Conservation (phyloP, 2,113 vertebrate genomes). For the Neodon shergylaensis region DNA sequence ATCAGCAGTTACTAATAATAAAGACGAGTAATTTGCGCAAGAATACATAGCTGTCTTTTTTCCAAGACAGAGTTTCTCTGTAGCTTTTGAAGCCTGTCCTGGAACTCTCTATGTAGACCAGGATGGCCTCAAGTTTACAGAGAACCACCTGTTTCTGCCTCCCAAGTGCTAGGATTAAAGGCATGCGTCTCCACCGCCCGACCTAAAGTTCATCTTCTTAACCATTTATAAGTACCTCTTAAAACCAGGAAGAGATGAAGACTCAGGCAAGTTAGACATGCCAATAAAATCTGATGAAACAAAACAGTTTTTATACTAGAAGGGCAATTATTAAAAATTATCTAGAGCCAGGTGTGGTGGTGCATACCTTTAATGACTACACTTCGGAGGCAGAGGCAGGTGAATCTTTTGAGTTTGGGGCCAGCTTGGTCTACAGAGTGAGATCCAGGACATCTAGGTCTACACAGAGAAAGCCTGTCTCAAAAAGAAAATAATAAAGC, state of each 20-base stretch:
- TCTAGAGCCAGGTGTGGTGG: neutral
- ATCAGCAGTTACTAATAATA: neutral
- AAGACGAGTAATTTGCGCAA: neutral
- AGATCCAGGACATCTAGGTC: neutral
- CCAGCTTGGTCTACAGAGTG: neutral
- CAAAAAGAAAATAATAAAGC: neutral
- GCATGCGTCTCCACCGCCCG: too few species aligned
- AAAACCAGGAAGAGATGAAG: neutral
- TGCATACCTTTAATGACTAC: neutral
- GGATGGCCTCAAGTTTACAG: too few species aligned
- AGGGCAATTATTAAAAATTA: neutral
- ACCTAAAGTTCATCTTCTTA: neutral
- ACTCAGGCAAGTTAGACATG: neutral
- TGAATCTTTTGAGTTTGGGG: neutral
- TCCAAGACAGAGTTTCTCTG: too few species aligned
- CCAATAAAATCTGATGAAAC: neutral
- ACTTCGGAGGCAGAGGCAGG: neutral
- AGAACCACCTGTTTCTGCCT: too few species aligned
- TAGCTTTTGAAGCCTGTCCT: too few species aligned
- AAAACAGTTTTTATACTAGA: neutral
- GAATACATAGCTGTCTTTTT: neutral
- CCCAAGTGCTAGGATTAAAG: too few species aligned
- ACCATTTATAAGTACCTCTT: neutral
- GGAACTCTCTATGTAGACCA: too few species aligned
- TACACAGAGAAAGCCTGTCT: neutral